Percentiles rank a stretch among this genome's conserved stretches.
These are phyloP conservation scores for Lepidostoma basale DNA, from an alignment of 1,140 invertebrate species.

Conservation along the genomic window DNA sequence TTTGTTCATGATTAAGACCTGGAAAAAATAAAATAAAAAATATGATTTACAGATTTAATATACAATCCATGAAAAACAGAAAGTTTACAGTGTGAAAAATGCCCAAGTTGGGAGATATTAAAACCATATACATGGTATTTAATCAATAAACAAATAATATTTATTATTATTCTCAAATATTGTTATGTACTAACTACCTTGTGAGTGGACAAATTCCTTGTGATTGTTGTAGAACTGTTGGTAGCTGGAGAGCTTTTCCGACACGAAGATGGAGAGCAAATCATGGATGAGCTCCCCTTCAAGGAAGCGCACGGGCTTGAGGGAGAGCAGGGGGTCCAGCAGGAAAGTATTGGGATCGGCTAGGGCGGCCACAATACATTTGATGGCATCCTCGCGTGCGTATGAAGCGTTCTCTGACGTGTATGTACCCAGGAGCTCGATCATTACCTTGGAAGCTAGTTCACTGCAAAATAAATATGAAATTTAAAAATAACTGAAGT, in stretches of 20 bases:
- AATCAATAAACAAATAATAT: neutral
- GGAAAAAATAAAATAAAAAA: slow-evolving; percentile 28
- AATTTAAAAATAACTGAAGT: too few species aligned
- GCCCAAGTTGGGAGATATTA: too few species aligned
- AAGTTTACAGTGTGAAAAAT: too few species aligned
- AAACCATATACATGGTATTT: too few species aligned
- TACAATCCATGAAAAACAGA: too few species aligned
- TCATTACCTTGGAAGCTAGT: slow-evolving; percentile 93
- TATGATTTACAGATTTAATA: too few species aligned
- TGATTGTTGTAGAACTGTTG: slow-evolving; percentile 91
- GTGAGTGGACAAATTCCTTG: slow-evolving; percentile 89
- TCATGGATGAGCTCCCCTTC: slow-evolving; percentile 96
- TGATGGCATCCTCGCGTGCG: slow-evolving; percentile 94
- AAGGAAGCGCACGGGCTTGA: slow-evolving; percentile 95
- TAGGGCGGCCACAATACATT: slow-evolving; percentile 93
- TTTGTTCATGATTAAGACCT: slow-evolving; percentile 92
- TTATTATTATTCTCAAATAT: slow-evolving; percentile 21
- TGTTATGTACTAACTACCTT: slow-evolving; percentile 76
- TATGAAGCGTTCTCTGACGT: slow-evolving; percentile 96
- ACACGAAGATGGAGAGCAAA: slow-evolving; percentile 93
- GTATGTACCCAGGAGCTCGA: slow-evolving; percentile 93
- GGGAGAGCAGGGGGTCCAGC: slow-evolving; percentile 87
- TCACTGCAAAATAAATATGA: slow-evolving; percentile 72
- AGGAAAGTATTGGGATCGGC: slow-evolving; percentile 95
- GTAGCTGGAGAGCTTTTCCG: slow-evolving; percentile 90